Evolutionary conservation across 2,113 vertebrate species (phyloP), one percentile per base, ranked within the genome.

Genomic region (Cephalophus harveyi): DNA sequence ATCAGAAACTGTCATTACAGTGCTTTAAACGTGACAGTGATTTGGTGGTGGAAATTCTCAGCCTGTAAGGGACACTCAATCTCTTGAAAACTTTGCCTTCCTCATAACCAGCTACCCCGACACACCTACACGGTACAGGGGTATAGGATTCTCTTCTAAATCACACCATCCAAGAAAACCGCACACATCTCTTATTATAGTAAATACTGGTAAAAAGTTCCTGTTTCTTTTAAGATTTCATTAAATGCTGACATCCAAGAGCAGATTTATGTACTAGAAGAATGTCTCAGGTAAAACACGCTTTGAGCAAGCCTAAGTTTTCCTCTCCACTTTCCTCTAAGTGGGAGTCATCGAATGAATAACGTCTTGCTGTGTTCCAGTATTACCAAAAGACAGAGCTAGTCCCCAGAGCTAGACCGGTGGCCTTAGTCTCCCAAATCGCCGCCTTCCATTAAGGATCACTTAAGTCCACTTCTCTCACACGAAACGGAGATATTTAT

Each of bases 41-140:
- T 86, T 0, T 79, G 78, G n/a, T 14, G 92, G 48, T 76, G 85
- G 79, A 83, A 92, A 95, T 55, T 78, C 71, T 89, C 88, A 46
- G 57, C 94, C 92, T 93, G 10, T 59, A 93, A 95, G 88, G 17
- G 83, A 91, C 94, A 97, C 78, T 95, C 84, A n/a, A 91, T 91
- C 90, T 93, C 81, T 57, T 43, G 86, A 90, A 93, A 95, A 97
- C 67, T 95, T 83, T 59, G 30, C 54, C 50, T 95, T 50, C 54
- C 81, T 78, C 50, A 79, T 25, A 95, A 94, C 67, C 92, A 95
- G 55, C 57, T 60, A 85, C 46, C 71, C 19, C 76, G 57, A 96
- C 82, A 96, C 92, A 95, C 43, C 89, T 96, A 86, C 48, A 33
- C 3, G 17, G 78, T 52, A 50, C 48, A 5, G 6, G 1, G 1